phyloP scores from a whole-genome alignment of 2,113 vertebrate genomes.

The Ammospiza caudacuta region DNA sequence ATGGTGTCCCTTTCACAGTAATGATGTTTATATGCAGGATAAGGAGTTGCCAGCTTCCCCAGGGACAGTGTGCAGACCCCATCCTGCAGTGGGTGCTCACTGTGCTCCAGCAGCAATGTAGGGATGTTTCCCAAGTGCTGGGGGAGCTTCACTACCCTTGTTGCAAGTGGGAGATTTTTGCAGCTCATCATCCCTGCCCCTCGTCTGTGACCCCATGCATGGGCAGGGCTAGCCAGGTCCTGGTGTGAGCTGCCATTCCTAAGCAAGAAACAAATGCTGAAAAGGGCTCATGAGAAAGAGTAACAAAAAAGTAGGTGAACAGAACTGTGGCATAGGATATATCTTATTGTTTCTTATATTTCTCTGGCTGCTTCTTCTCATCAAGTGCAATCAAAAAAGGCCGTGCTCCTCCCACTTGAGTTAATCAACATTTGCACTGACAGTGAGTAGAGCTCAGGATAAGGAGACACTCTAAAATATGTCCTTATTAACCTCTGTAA shows the following conservation, averaged over 20 bases:
- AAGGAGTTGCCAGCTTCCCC: background rate
- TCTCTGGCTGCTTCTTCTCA: background rate
- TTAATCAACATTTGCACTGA: background rate
- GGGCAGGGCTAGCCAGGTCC: background rate
- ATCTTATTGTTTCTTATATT: background rate
- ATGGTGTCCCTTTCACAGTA: background rate
- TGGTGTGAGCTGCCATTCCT: background rate
- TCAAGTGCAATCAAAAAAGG: background rate
- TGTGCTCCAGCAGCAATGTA: background rate
- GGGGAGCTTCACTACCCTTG: background rate
- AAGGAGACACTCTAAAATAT: background rate
- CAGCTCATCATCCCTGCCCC: background rate
- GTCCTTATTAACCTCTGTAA: constrained; percentile 17
- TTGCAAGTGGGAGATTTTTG: background rate
- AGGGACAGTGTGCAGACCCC: constrained; percentile 1
- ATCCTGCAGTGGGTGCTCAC: background rate
- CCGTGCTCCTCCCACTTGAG: background rate
- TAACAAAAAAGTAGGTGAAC: background rate
- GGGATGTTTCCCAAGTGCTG: background rate
- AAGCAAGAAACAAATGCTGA: background rate
- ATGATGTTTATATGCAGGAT: background rate
- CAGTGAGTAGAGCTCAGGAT: background rate
- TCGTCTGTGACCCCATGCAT: background rate
- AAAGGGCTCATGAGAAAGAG: background rate
- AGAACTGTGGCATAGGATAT: background rate